Evolutionary conservation across 2,888 invertebrate genomes (phyloP).

Genomic region (Melanophora roralis): DNA sequence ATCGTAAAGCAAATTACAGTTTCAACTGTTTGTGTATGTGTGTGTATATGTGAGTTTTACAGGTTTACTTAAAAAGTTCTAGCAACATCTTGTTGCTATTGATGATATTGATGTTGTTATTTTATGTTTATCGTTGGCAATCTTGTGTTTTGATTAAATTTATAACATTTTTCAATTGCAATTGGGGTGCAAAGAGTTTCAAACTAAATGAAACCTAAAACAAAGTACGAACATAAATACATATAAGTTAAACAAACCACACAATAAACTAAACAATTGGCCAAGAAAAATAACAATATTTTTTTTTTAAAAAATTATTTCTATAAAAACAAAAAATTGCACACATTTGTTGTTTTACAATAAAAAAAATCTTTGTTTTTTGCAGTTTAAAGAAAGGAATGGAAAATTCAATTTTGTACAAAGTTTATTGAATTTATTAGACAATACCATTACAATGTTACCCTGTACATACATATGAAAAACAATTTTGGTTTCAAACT

Average conservation of each 20-base stretch:
- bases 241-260: constrained; percentile 8
- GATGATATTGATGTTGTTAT: constrained; percentile 46
- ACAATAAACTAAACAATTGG: constrained; percentile 37
- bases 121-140: constrained; percentile 48
- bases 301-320: neutral
- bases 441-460: constrained; percentile 33
- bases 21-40: neutral
- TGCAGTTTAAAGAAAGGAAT: neutral
- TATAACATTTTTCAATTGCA: constrained; percentile 56
- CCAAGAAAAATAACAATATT: neutral
- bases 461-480: neutral
- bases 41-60: constrained; percentile 9
- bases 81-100: constrained; percentile 10
- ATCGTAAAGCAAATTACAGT: constrained; percentile 9
- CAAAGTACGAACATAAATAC: too few relatives aligned
- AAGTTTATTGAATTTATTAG: constrained; percentile 57
- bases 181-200: constrained; percentile 13
- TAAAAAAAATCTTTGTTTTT: neutral
- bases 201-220: neutral
- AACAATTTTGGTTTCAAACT: constrained; percentile 19
- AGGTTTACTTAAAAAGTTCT: constrained; percentile 1
- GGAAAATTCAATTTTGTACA: constrained; percentile 55
- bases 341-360: neutral
- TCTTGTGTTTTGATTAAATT: constrained; percentile 59
- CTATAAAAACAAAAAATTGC: neutral